Evolutionary conservation across 2,113 vertebrate genomes (phyloP).

Genomic region (Pituophis catenifer): DNA sequence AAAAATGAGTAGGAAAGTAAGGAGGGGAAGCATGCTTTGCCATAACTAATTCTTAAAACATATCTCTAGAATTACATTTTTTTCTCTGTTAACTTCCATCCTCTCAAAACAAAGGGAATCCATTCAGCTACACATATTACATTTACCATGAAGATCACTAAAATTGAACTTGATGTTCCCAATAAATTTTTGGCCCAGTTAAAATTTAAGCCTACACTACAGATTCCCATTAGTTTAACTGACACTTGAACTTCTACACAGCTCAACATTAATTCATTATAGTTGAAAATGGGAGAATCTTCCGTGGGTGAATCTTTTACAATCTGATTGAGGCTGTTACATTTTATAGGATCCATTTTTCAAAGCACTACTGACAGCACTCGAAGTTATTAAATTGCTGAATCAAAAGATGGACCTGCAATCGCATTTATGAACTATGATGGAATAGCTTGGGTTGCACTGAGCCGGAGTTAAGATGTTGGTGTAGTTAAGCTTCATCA

Average conservation of each 20-base stretch:
- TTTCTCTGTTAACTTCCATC: conserved; percentile 20
- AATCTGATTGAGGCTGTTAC: conserved; percentile 97
- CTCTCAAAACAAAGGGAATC: conserved; percentile 57
- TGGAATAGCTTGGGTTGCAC: conserved; percentile 65
- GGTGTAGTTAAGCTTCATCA: conserved; percentile 70
- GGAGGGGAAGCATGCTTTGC: not conserved
- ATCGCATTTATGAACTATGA: conserved; percentile 77
- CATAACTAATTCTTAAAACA: conserved; percentile 32
- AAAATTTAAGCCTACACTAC: conserved; percentile 70
- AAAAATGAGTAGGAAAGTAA: not conserved
- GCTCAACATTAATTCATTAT: conserved; percentile 96
- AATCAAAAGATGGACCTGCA: conserved; percentile 82
- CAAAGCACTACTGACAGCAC: conserved; percentile 96
- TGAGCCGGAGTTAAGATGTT: conserved; percentile 69
- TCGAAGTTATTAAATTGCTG: conserved; percentile 96
- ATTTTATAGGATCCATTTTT: conserved; percentile 98
- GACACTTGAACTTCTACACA: conserved; percentile 92
- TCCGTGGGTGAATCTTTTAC: conserved; percentile 85
- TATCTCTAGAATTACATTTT: conserved; percentile 28
- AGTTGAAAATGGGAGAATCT: conserved; percentile 82
- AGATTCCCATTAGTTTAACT: conserved; percentile 85
- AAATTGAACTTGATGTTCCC: conserved; percentile 61
- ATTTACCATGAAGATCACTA: conserved; percentile 59
- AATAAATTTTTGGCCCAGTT: conserved; percentile 66
- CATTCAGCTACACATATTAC: conserved; percentile 37